Base-by-base conservation (phyloP, 1,140 invertebrate species). In the Ostrea edulis region DNA sequence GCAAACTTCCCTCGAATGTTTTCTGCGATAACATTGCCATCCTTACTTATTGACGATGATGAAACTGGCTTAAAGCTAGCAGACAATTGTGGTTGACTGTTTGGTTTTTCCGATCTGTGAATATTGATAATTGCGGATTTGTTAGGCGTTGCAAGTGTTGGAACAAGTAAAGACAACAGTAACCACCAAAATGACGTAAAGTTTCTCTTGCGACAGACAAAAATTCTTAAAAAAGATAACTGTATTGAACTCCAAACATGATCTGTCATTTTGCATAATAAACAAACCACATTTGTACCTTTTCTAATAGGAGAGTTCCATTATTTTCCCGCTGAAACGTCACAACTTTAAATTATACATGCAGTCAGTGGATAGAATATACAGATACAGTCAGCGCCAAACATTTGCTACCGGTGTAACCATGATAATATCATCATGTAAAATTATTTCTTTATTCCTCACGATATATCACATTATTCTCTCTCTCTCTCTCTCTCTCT, bases 51-150 rank as follows among this genome's bases (percentile, higher is more conserved):
- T 82, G 20, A 54, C 51, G 68, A n/a, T 77, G 68, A 62, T n/a
- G 17, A 17, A 62, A 62, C 17, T 20, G 55, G 7, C 55, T 62
- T 62, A 17, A 62, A 62, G 17, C 55, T 62, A 20, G 77, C 88
- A 82, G 87, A 86, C 88, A 89, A 29, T 14, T 84, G 82, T 22
- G 85, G 88, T 53, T 84, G 88, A 77, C 86, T 82, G n/a, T n/a
- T 85, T n/a, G 29, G 82, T 71, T 71, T 86, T 22, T 87, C 88
- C 35, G 83, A 25, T 84, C 65, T 71, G 17, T 84, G 52, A 54
- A 89, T 65, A 54, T 89, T 65, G 17, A 89, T 89, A 25, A 86
- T 82, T 22, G 85, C 88, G n/a, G 82, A 77, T 62, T 77, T 77
- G 0, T 86, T 77, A 0, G 82, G 11, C 8, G 65, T 85, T 20